phyloP scores from a whole-genome alignment of 2,113 vertebrate genomes.

The Ptilonorhynchus violaceus region DNA sequence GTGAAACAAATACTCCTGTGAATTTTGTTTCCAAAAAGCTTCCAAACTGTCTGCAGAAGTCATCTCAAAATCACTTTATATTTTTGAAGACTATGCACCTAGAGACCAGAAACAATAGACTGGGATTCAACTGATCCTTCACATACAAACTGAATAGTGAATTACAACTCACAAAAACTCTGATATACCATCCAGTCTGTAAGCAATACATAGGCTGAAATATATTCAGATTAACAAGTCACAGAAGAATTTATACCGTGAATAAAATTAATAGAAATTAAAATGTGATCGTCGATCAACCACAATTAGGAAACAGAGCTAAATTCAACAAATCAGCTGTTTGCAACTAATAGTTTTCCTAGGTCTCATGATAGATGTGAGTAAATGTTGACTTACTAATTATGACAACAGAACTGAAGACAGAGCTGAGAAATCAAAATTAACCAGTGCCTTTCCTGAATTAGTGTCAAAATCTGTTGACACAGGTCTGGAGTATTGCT shows the following conservation, averaged over 20 bases:
- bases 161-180: neutral
- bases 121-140: neutral
- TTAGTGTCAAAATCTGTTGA: slow-evolving; percentile 15
- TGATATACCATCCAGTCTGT: neutral
- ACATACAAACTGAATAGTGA: neutral
- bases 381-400: slow-evolving; percentile 66
- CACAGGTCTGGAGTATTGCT: neutral
- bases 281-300: slow-evolving; percentile 31
- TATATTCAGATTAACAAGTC: neutral
- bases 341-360: slow-evolving; percentile 60
- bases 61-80: neutral
- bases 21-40: neutral
- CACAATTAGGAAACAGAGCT: slow-evolving; percentile 23
- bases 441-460: slow-evolving; percentile 38
- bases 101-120: neutral
- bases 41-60: neutral
- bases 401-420: slow-evolving; percentile 43
- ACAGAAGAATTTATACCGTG: slow-evolving; percentile 8
- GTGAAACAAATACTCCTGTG: neutral
- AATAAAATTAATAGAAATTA: slow-evolving; percentile 50
- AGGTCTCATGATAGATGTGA: slow-evolving; percentile 52
- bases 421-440: slow-evolving; percentile 34
- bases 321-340: slow-evolving; percentile 58
- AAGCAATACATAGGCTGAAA: neutral
- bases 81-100: neutral